Conservation (phyloP, 2,888 invertebrate genomes). For the Beris morrisii region DNA sequence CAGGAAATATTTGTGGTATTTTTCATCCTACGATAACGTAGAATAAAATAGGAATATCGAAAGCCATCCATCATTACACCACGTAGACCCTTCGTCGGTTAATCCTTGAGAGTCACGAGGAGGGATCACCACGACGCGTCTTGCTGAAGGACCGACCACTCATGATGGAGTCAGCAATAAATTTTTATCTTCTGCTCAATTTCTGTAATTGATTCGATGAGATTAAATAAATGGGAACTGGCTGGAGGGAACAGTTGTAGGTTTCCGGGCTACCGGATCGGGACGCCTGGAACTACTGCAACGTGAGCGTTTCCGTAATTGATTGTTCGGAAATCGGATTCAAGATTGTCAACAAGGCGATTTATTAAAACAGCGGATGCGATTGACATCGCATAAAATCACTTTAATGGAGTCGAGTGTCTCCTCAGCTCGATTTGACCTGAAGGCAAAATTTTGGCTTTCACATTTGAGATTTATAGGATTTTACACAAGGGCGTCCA, state of each 20-base stretch:
- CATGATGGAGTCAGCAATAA: conserved; percentile 49
- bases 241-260: not conserved
- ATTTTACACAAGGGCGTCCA: too few species aligned
- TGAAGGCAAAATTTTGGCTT: not conserved
- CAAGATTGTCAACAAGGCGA: conserved; percentile 35
- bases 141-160: conserved; percentile 43
- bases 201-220: conserved; percentile 36
- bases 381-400: conserved; percentile 17
- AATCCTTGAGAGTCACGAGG: conserved; percentile 1
- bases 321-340: conserved; percentile 34
- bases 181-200: conserved; percentile 34
- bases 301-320: conserved; percentile 31
- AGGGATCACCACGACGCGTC: conserved; percentile 52
- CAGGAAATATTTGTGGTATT: not conserved
- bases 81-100: conserved; percentile 3
- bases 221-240: conserved; percentile 13
- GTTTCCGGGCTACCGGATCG: not conserved
- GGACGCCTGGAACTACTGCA: conserved; percentile 1
- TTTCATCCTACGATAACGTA: conserved; percentile 9
- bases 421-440: not conserved
- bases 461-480: not conserved
- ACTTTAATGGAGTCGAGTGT: conserved; percentile 2
- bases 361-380: conserved; percentile 32
- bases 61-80: conserved; percentile 24
- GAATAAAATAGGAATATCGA: not conserved